Base-by-base conservation (phyloP, 1,140 invertebrate genomes). In the Adelges cooleyi region DNA sequence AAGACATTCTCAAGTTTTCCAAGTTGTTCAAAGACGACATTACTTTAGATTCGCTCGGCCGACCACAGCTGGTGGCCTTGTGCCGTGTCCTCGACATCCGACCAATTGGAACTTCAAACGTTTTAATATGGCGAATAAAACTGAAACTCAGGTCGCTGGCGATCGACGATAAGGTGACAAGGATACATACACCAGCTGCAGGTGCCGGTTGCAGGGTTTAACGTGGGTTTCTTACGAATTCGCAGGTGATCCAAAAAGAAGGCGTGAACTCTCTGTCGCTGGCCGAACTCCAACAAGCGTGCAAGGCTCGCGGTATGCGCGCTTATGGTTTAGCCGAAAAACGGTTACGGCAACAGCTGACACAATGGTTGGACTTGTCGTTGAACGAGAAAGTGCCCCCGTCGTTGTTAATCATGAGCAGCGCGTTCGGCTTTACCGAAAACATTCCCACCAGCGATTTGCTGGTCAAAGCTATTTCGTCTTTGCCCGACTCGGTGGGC, bases 21-120 rank as follows among this genome's bases (percentile, higher is more conserved):
- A 97, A 97, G 74, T 77, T 95, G 11, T 99, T 99, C 79, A 92
- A 98, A 75, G 95, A 99, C 79, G 95, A 99, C 79, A 90, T 99
- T n/a, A 99, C 96, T 0, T 76, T 99, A 46, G 97, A 99, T 75
- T 96, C 93, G 6, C 76, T 99, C 17, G 83, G 84, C 1, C 77
- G 93, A 42, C 84, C 84, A 18, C 95, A 99, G 75, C 76, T 99
- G 67, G 81, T 87, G 33, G 96, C 96, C 15, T 75, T 99, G 18
- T 99, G 95, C 77, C 83, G 92, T 69, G 86, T 99, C 11, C 78
- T 99, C 40, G 92, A 95, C 77, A 80, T 92, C 23, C 85, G 90
- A 67, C 88, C 93, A 0, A 82, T 97, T 71, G 95, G 93, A 27
- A 86, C 85, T 3, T 91, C 89, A 13, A 89, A 90, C 72, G 86